A percentile compares a stretch with the other conserved stretches of the same genome.
These are phyloP conservation scores for Numenius arquata DNA, from an alignment of 2,113 vertebrate genomes.

Conservation along the genomic window DNA sequence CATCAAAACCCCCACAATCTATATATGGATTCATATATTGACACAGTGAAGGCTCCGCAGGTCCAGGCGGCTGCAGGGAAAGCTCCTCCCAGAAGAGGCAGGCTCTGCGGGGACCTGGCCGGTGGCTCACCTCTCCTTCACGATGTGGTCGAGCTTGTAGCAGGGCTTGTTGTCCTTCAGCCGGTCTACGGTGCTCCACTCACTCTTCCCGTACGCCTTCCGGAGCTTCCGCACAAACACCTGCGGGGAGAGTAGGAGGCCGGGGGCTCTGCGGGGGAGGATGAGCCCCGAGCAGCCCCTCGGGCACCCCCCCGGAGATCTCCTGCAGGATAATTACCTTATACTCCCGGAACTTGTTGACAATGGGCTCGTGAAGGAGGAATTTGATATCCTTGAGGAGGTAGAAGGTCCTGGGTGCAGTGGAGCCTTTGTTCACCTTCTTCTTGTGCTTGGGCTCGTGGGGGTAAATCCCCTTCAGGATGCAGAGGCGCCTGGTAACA, in stretches of 20 bases:
- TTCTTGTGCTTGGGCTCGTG: slow-evolving; percentile 98
- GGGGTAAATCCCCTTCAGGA: slow-evolving; percentile 96
- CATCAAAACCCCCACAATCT: accelerated
- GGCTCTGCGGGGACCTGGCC: accelerated
- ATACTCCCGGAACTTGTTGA: slow-evolving; percentile 92
- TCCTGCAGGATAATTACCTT: slow-evolving; percentile 72
- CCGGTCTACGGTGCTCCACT: slow-evolving; percentile 83
- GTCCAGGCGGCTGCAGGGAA: no score
- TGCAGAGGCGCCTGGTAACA: slow-evolving; percentile 82
- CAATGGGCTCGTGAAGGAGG: slow-evolving; percentile 94
- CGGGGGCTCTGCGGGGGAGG: accelerated
- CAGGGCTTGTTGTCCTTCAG: slow-evolving; percentile 89
- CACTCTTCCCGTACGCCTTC: slow-evolving; percentile 90
- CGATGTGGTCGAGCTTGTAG: slow-evolving; percentile 93
- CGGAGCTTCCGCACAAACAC: slow-evolving; percentile 95
- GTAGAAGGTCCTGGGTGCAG: slow-evolving; percentile 90
- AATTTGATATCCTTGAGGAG: slow-evolving; percentile 95
- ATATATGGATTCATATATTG: neutral
- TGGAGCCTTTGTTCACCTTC: slow-evolving; percentile 97
- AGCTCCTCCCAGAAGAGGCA: neutral
- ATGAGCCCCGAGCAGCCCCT: accelerated
- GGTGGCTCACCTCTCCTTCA: slow-evolving; percentile 89
- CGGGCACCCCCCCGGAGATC: accelerated
- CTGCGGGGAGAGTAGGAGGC: slow-evolving; percentile 28
- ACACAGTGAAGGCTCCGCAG: accelerated